A percentile compares a stretch with the other conserved stretches of the same genome.
Conservation (phyloP, 2,113 vertebrate genomes). For the Hystrix cristata region DNA sequence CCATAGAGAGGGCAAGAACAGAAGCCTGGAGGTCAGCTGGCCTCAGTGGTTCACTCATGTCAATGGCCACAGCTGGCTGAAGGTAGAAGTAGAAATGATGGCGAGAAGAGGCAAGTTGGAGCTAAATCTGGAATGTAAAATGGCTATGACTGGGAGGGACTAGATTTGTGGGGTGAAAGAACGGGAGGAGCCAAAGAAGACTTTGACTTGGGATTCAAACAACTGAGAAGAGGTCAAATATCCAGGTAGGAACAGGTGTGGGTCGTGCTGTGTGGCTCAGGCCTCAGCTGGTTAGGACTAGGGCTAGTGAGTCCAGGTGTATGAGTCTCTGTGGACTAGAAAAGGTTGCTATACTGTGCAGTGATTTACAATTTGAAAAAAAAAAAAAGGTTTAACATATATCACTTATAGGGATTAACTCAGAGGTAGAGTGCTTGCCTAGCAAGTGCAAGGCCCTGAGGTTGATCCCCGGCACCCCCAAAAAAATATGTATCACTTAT, state of each 20-base stretch:
- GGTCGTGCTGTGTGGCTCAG: background rate
- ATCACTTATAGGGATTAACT: background rate
- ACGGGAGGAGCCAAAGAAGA: background rate
- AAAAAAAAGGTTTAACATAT: background rate
- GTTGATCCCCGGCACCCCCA: too few relatives aligned
- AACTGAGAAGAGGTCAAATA: background rate
- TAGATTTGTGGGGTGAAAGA: background rate
- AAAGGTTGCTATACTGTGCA: background rate
- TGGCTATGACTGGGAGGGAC: background rate
- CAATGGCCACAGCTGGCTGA: background rate
- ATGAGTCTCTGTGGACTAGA: background rate
- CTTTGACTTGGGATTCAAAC: background rate
- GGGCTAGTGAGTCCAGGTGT: fast-evolving
- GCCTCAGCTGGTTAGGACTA: background rate
- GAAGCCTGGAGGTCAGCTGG: background rate
- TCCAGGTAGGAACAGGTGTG: background rate
- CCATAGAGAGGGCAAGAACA: fast-evolving
- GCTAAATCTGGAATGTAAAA: background rate
- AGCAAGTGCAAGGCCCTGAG: too few relatives aligned
- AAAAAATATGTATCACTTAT: background rate
- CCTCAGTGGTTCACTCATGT: background rate
- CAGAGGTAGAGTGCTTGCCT: too few relatives aligned
- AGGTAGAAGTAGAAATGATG: background rate
- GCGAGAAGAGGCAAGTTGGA: background rate
- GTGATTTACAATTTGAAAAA: background rate